phyloP scores from a whole-genome alignment of 1,140 invertebrate genomes.

The Pseudomyrmex dendroicus region DNA sequence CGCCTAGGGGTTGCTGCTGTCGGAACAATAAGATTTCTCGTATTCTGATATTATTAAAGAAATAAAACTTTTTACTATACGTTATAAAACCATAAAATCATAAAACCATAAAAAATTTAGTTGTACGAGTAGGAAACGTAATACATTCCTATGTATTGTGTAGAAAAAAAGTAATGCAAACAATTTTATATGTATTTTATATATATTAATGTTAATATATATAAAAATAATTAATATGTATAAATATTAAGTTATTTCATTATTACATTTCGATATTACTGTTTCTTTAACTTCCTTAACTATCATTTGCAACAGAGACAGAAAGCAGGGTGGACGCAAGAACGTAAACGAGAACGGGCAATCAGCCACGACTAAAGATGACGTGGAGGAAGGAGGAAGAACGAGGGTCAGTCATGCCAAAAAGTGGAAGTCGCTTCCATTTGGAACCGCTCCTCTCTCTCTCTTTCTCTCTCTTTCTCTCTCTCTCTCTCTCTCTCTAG shows the following conservation, averaged over 20 bases:
- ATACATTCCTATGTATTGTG: too few species aligned
- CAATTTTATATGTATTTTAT: too few species aligned
- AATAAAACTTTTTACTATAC: too few species aligned
- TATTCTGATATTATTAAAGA: not conserved
- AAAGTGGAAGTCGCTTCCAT: constrained; percentile 76
- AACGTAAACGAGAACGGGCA: constrained; percentile 25
- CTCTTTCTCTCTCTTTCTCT: too few species aligned
- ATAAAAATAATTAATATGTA: too few species aligned
- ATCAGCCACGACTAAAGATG: constrained; percentile 42
- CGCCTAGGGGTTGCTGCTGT: not conserved
- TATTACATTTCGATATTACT: too few species aligned
- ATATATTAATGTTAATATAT: too few species aligned
- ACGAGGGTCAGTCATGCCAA: constrained; percentile 65
- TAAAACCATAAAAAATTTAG: too few species aligned
- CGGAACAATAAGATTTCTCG: constrained; percentile 6
- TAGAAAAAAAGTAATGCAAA: too few species aligned
- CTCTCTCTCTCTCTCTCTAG: not conserved
- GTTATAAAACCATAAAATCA: too few species aligned
- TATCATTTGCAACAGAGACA: not conserved
- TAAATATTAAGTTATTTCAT: too few species aligned
- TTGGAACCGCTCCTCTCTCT: constrained; percentile 36
- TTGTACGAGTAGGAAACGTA: too few species aligned
- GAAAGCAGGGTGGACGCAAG: not conserved
- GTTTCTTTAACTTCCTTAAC: not conserved
- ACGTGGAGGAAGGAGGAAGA: not conserved